These are phyloP conservation scores for Gopherus evgoodei DNA, from an alignment of 2,113 vertebrate species.

Conservation along the genomic window DNA sequence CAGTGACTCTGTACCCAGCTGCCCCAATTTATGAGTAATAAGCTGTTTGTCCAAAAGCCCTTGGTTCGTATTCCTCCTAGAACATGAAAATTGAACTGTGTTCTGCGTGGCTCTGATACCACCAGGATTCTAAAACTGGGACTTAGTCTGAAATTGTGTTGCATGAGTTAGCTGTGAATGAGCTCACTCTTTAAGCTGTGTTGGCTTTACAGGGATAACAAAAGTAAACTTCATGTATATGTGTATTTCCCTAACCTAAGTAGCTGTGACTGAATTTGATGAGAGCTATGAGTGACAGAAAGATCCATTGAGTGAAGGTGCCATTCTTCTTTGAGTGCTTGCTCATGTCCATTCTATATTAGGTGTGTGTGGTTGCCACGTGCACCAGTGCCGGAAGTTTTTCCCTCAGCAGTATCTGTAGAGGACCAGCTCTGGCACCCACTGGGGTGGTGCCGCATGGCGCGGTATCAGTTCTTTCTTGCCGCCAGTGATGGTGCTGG, in stretches of 20 bases:
- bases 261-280: background rate
- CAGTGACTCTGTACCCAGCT: background rate
- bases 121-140: background rate
- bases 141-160: background rate
- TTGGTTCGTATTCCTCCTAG: background rate
- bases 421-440: too few species aligned
- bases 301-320: background rate
- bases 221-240: background rate
- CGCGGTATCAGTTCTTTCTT: too few species aligned
- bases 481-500: too few species aligned
- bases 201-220: background rate
- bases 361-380: too few species aligned
- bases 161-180: background rate
- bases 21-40: slow-evolving; percentile 28
- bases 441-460: too few species aligned
- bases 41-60: background rate
- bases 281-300: background rate
- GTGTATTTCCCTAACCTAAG: background rate
- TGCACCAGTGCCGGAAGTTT: too few species aligned
- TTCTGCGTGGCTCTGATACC: background rate
- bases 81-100: background rate
- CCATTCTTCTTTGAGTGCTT: background rate
- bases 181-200: background rate
- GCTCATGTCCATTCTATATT: too few species aligned
- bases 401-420: too few species aligned